These are phyloP conservation scores for Florisuga fusca DNA, from an alignment of 2,797 vertebrate genomes.

Conservation along the genomic window DNA sequence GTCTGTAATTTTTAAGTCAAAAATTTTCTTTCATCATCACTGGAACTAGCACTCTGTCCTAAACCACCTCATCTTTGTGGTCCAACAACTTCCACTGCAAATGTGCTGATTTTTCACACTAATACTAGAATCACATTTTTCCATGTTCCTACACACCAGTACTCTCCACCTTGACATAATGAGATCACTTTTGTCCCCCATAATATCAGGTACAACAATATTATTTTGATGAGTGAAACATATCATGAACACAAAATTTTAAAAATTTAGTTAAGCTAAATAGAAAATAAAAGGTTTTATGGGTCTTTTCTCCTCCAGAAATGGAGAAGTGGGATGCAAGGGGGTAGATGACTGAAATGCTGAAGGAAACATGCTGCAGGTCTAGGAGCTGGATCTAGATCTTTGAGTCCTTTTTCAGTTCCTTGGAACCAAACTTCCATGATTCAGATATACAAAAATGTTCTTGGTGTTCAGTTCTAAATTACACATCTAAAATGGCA, in stretches of 20 bases:
- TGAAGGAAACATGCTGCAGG: background rate
- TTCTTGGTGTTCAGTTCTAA: background rate
- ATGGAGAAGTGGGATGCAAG: background rate
- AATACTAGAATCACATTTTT: background rate
- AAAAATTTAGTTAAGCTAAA: background rate
- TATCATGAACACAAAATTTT: background rate
- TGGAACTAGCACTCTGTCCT: background rate
- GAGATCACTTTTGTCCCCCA: background rate
- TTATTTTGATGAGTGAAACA: background rate
- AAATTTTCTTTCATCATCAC: background rate
- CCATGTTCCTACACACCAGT: background rate
- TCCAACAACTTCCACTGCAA: background rate
- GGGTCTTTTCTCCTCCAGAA: background rate
- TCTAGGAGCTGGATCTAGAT: background rate
- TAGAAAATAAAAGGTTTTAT: background rate
- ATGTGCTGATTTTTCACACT: background rate
- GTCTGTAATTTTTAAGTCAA: too few relatives aligned
- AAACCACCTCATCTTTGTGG: background rate
- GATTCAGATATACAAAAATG: background rate
- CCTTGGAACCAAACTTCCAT: background rate
- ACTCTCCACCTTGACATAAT: background rate
- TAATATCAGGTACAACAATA: background rate
- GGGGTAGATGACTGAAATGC: background rate
- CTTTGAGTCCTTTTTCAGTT: background rate
- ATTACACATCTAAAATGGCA: background rate